These are phyloP conservation scores for Australoheros scitulus DNA, from an alignment of 2,113 vertebrate genomes.

Conservation along the genomic window DNA sequence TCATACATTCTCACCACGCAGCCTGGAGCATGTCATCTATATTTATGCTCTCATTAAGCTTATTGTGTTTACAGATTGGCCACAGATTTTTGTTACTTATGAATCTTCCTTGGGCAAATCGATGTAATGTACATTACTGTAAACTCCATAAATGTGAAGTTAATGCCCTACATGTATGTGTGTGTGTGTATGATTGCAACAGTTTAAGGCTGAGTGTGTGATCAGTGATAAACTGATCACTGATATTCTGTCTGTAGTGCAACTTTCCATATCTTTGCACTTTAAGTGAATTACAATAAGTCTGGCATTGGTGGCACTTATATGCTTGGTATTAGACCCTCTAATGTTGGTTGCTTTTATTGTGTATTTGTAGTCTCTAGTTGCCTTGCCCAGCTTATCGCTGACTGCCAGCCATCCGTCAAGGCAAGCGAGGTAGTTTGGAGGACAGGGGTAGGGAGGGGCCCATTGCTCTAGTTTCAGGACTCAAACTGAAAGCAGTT, in stretches of 20 bases:
- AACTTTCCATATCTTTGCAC: not conserved
- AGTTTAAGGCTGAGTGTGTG: conserved; percentile 8
- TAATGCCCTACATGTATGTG: not conserved
- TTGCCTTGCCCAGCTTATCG: conserved; percentile 59
- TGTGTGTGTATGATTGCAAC: not conserved
- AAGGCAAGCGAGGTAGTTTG: conserved; percentile 40
- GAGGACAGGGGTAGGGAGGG: conserved; percentile 61
- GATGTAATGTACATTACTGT: conserved; percentile 47
- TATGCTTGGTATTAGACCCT: conserved; percentile 1
- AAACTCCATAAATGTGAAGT: conserved; percentile 23
- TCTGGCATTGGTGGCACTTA: not conserved
- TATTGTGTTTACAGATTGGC: conserved; percentile 65
- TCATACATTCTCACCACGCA: conserved; percentile 62
- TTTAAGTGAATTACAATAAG: not conserved
- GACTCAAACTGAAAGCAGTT: conserved; percentile 52
- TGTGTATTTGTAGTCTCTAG: conserved; percentile 13
- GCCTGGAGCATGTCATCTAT: conserved; percentile 67
- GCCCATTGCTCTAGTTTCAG: conserved; percentile 55
- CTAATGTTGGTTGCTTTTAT: conserved; percentile 40
- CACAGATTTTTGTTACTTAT: conserved; percentile 47
- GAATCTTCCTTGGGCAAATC: conserved; percentile 54
- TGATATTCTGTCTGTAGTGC: not conserved
- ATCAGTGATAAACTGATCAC: not conserved
- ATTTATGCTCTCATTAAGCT: conserved; percentile 71
- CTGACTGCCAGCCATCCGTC: conserved; percentile 48